A percentile compares a stretch with the other conserved stretches of the same genome.
These are phyloP conservation scores for Cryptocheilus praepositus DNA, from an alignment of 2,888 invertebrate species.

Conservation along the genomic window DNA sequence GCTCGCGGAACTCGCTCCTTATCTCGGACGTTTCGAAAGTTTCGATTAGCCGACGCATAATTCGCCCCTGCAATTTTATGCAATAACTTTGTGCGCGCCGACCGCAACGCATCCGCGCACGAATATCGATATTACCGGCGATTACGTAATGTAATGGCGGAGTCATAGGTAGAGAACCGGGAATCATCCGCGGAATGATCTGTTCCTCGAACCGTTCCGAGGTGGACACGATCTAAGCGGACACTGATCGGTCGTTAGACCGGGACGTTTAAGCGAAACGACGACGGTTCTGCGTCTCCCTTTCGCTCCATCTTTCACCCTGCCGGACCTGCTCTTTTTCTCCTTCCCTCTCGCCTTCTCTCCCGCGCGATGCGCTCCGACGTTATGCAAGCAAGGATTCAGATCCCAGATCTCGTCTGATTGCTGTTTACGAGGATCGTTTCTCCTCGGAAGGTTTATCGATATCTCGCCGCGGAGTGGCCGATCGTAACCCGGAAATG, in stretches of 20 bases:
- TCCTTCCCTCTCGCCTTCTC: constrained; percentile 13
- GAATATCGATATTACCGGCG: constrained; percentile 1
- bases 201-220: constrained; percentile 33
- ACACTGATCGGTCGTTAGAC: constrained; percentile 43
- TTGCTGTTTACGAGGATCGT: constrained; percentile 66
- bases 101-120: too few relatives aligned
- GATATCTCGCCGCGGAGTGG: constrained; percentile 50
- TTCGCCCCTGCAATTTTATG: too few relatives aligned
- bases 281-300: constrained; percentile 40
- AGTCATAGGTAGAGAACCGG: not conserved
- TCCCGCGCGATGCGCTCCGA: constrained; percentile 29
- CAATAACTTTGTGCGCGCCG: too few relatives aligned
- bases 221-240: constrained; percentile 24
- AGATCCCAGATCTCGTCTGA: constrained; percentile 64
- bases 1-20: too few relatives aligned
- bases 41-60: too few relatives aligned
- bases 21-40: too few relatives aligned
- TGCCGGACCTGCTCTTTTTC: constrained; percentile 15
- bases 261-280: constrained; percentile 56
- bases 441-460: constrained; percentile 58
- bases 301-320: constrained; percentile 12
- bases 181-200: constrained; percentile 1
- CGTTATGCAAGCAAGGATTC: constrained; percentile 63
- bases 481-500: constrained; percentile 52
- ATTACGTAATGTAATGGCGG: constrained; percentile 3